Evolutionary conservation across 2,113 vertebrate genomes (phyloP), one percentile per base, ranked within the genome.

Genomic region (Paralichthys olivaceus): DNA sequence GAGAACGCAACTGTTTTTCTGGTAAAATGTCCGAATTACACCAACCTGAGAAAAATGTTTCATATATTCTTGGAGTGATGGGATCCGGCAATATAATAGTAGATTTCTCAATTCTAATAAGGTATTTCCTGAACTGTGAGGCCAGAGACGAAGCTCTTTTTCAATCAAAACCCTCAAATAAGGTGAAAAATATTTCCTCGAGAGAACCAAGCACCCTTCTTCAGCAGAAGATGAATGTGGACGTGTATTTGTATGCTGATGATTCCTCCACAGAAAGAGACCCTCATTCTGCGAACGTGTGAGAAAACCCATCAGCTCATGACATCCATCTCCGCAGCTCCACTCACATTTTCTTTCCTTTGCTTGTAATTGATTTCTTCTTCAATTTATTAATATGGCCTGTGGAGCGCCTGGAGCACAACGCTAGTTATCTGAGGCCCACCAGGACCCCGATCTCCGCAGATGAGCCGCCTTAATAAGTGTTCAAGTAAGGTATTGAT

Each of bases 281-380:
- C 57, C 54, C 72, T 83, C 53, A 55, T 34, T 69, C 72, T 56
- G 64, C 58, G 28, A 71, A 70, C 26, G 75, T 17, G 51, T 8
- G 59, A 77, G 79, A 29, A 59, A 20, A 71, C 37, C 66, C 63
- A 70, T 78, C 73, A 72, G 66, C 74, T 65, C 69, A 51, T 63
- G 69, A 77, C 72, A 84, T 80, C 70, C 72, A 17, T 81, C 79
- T 75, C 63, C 57, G 77, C 64, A 57, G 61, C 71, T 67, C 29
- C 75, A 23, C 76, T 83, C 76, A 67, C 80, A 82, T 91, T 89
- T 89, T 79, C 61, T 86, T 83, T 76, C 79, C 37, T 56, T 56
- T 85, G 80, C 86, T 85, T 59, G 69, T 87, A 90, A 92, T 93
- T 91, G 91, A 93, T 93, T 92, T 88, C 86, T 88, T 65, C 86